These are phyloP conservation scores for Pimephales promelas DNA, from an alignment of 2,113 vertebrate species.

Conservation along the genomic window DNA sequence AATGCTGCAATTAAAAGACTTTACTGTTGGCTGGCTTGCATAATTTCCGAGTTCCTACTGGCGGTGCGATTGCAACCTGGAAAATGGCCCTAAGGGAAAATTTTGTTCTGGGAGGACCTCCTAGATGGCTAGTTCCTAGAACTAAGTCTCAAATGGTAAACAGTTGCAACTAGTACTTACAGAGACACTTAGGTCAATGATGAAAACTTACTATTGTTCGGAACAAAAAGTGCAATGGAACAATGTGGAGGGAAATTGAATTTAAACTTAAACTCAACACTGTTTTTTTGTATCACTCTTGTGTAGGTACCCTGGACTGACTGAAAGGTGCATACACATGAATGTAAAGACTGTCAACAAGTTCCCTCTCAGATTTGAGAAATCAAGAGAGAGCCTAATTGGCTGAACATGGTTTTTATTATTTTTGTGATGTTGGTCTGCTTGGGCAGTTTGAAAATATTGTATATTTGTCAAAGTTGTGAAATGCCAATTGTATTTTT, in stretches of 20 bases:
- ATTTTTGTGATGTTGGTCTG: conserved; percentile 28
- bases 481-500: conserved; percentile 45
- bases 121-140: neutral
- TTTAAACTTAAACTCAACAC: neutral
- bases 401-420: neutral
- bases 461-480: neutral
- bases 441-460: neutral
- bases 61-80: too few relatives aligned
- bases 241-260: too few relatives aligned
- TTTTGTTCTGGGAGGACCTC: too few relatives aligned
- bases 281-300: neutral
- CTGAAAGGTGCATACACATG: neutral
- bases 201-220: neutral
- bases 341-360: conserved; percentile 7
- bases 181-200: neutral
- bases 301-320: conserved; percentile 57
- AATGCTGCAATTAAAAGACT: too few relatives aligned
- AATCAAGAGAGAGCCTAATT: neutral
- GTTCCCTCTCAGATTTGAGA: neutral
- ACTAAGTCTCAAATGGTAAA: too few relatives aligned
- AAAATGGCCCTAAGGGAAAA: too few relatives aligned
- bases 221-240: neutral
- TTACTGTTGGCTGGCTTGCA: too few relatives aligned
- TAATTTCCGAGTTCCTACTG: too few relatives aligned
- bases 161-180: neutral